Base-by-base conservation (phyloP, 37 sponge, comb jelly and placozoan species). In the Amphimedon queenslandica region DNA sequence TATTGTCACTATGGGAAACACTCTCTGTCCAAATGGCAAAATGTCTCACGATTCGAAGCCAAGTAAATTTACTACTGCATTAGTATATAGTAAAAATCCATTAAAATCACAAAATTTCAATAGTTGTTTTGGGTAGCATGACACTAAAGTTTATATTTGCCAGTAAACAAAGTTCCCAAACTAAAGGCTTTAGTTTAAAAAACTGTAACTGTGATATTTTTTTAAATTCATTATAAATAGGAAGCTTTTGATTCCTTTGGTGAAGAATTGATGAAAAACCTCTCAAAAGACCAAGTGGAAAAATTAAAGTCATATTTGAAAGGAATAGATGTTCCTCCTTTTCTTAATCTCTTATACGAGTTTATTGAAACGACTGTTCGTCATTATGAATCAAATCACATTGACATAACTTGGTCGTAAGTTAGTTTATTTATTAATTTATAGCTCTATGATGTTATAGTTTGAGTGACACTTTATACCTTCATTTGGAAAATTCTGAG, bases 1-100 rank as follows among this genome's bases (percentile, higher is more conserved):
- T 72, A 20, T 43, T 80, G 2, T 80, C 81, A 16, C 55, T 80
- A 55, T 80, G 81, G 81, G 55, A 71, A 35, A 72, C 67, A 23
- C 11, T 80, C 6, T 72, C 81, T 25, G 81, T 80, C 28, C 47
- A 58, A 27, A 20, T 80, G n/a, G 72, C 81, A 30, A 71, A 42
- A 29, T 38, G 55, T 37, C 57, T 69, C 40, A 61, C 41, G 24
- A 35, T 57, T 33, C 27, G 40, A 37, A 28, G 32, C 1, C 30
- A 74, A 37, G 41, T 58, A 2, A 32, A 37, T 29, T 37, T 67
- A 6, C 40, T n/a, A n/a, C n/a, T n/a, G n/a, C n/a, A n/a, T n/a
- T n/a, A n/a, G n/a, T n/a, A n/a, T n/a, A n/a, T n/a, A n/a, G n/a
- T n/a, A n/a, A n/a, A n/a, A n/a, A n/a, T n/a, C n/a, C n/a, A n/a